Evolutionary conservation across 1,140 invertebrate genomes (phyloP).

Genomic region (Lordiphosa stackelbergi): DNA sequence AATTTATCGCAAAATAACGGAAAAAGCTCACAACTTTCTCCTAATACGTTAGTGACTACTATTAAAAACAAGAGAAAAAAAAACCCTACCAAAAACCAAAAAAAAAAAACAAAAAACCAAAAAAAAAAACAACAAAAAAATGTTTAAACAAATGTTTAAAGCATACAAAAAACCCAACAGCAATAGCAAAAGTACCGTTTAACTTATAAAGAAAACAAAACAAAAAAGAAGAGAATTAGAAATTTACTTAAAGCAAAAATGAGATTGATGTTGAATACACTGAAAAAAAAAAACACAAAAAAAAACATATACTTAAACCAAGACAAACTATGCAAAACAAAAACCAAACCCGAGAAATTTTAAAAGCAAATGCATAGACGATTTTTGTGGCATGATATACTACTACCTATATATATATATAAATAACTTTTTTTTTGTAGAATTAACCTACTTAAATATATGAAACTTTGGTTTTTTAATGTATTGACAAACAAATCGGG

Average conservation of each 20-base stretch:
- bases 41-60: conserved; percentile 76
- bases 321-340: conserved; percentile 25
- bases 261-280: conserved; percentile 67
- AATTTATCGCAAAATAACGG: conserved; percentile 89
- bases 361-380: conserved; percentile 30
- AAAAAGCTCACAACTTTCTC: conserved; percentile 84
- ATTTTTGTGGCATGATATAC: conserved; percentile 56
- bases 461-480: conserved; percentile 37
- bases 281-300: conserved; percentile 34
- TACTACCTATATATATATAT: conserved; percentile 3
- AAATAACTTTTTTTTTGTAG: conserved; percentile 22
- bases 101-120: conserved; percentile 25
- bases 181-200: conserved; percentile 67
- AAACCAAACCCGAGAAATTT: neutral
- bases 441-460: conserved; percentile 2
- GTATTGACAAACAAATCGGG: conserved; percentile 39
- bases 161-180: conserved; percentile 53
- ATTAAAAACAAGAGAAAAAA: conserved; percentile 48
- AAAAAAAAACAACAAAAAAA: conserved; percentile 27
- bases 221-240: conserved; percentile 39
- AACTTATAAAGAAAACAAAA: conserved; percentile 47
- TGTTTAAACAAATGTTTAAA: conserved; percentile 61
- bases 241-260: conserved; percentile 57
- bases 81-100: conserved; percentile 13
- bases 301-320: conserved; percentile 38